phyloP scores from a whole-genome alignment of 2,888 invertebrate species.

The Oligia latruncula region DNA sequence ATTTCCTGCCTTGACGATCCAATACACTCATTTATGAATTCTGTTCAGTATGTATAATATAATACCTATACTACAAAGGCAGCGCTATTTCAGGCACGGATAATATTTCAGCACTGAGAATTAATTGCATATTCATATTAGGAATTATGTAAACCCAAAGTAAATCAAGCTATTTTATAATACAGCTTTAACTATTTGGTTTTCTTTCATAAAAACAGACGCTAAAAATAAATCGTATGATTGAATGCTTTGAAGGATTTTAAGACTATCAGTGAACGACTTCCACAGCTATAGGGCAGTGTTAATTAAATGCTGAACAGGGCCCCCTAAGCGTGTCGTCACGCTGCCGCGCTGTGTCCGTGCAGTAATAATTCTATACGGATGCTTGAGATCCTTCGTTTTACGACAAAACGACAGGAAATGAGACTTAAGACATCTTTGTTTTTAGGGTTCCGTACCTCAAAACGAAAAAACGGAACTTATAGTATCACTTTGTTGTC shows the following conservation, averaged over 20 bases:
- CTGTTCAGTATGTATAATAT: not conserved
- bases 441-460: not conserved
- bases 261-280: slow-evolving; percentile 3
- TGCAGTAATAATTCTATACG: not conserved
- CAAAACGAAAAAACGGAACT: no score
- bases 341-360: slow-evolving; percentile 13
- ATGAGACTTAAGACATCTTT: not conserved
- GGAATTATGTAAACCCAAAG: not conserved
- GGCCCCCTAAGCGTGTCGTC: slow-evolving; percentile 13
- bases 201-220: not conserved
- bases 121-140: not conserved
- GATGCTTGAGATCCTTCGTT: not conserved
- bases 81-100: not conserved
- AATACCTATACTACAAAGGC: not conserved
- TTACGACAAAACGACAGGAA: slow-evolving; percentile 11
- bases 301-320: slow-evolving; percentile 29
- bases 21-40: slow-evolving; percentile 27
- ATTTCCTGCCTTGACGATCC: slow-evolving; percentile 68
- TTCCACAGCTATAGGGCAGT: not conserved
- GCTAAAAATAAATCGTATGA: not conserved
- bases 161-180: not conserved
- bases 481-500: no score
- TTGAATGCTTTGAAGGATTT: slow-evolving; percentile 5
- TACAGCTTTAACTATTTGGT: not conserved
- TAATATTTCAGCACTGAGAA: not conserved